Conservation (phyloP, 2,888 invertebrate species). For the Dyspetes luteomarginatus region DNA sequence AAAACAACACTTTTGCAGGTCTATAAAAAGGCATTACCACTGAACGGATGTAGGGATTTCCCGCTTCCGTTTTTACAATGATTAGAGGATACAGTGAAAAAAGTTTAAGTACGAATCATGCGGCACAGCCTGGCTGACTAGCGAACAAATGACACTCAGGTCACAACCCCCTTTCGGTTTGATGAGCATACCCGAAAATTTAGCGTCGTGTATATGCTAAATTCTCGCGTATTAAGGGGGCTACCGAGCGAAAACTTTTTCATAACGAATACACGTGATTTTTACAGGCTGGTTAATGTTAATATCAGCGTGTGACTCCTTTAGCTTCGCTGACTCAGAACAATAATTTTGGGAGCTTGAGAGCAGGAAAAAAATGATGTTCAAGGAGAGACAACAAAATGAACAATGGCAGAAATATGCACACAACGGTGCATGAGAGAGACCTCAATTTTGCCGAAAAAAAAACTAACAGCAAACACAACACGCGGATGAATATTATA, state of each 20-base stretch:
- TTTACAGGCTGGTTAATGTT: conserved; percentile 27
- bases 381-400: neutral
- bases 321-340: conserved; percentile 72
- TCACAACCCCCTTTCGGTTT: conserved; percentile 28
- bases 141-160: neutral
- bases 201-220: conserved; percentile 10
- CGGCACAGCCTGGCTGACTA: conserved; percentile 19
- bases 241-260: conserved; percentile 4
- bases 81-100: too few relatives aligned
- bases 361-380: neutral
- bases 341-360: conserved; percentile 63
- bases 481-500: conserved; percentile 4
- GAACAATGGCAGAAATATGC: neutral
- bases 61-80: too few relatives aligned
- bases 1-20: too few relatives aligned
- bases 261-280: conserved; percentile 7
- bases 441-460: conserved; percentile 2
- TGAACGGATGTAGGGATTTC: too few relatives aligned
- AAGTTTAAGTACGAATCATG: too few relatives aligned
- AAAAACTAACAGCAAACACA: conserved; percentile 15
- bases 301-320: conserved; percentile 32
- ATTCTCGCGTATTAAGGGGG: neutral
- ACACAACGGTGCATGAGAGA: neutral
- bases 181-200: conserved; percentile 47
- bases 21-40: too few relatives aligned